Evolutionary conservation across 2,113 vertebrate species (phyloP).

Genomic region (Rissa tridactyla): DNA sequence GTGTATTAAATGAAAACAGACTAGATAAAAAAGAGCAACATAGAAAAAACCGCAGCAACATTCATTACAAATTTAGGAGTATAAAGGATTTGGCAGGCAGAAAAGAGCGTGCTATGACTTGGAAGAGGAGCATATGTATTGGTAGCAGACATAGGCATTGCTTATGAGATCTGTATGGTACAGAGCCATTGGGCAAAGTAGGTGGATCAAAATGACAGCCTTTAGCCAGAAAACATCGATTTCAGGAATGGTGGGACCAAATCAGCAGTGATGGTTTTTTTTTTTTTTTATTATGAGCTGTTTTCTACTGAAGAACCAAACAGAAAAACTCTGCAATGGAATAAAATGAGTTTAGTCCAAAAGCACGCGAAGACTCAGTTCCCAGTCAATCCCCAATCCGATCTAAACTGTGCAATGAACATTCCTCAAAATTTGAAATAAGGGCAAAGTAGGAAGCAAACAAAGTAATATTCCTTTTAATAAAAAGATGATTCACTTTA

Average conservation of each 20-base stretch:
- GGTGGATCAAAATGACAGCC: not conserved
- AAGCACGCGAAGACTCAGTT: not conserved
- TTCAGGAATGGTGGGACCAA: not conserved
- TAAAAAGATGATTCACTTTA: not conserved
- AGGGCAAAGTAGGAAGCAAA: not conserved
- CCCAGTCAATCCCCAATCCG: not conserved
- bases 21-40: not conserved
- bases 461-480: not conserved
- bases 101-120: not conserved
- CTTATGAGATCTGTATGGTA: fast-evolving
- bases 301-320: not conserved
- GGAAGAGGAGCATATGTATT: not conserved
- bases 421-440: not conserved
- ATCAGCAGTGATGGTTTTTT: not conserved
- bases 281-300: not conserved
- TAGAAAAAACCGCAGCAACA: not conserved
- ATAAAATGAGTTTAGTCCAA: not conserved
- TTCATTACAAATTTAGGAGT: not conserved
- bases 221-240: not conserved
- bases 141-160: not conserved
- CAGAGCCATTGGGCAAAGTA: not conserved
- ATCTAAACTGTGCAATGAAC: not conserved
- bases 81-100: not conserved
- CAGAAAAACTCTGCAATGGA: not conserved
- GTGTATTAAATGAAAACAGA: not conserved